Base-by-base conservation (phyloP, 2,113 vertebrate species). In the Genyomyrus donnyi region DNA sequence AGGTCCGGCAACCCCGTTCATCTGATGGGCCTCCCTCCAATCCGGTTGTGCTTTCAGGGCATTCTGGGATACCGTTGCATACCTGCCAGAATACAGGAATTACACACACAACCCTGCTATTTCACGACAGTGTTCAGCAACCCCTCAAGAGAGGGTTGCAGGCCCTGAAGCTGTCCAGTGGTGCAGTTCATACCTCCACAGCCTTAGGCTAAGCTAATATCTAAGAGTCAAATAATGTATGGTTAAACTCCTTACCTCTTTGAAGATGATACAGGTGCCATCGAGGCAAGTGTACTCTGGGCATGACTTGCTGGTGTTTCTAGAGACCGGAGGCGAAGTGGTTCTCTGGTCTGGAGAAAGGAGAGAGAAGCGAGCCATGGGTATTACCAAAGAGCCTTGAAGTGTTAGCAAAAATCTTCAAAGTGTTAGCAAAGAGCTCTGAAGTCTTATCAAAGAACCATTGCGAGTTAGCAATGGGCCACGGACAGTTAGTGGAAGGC, bases 21-120 rank as follows among this genome's bases (percentile, higher is more conserved):
- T 96, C 98, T 7, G 88, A 93, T 1, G 94, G 92, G 10, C 86
- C 88, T 13, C 89, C 91, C 1, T 58, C 70, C 0, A 89, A 66
- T 17, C 88, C 53, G 1, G 92, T 3, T 0, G 91, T 49, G 17
- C 90, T 89, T 0, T 92, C 92, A 0, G 91, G 88, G 15, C 98
- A 98, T 90, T 98, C 96, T 0, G 92, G 92, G 53, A 95, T 91
- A 0, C 96, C 96, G 0, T 98, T 95, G 87, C 98, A 99, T 70
- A 98, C 96, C 98, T 98, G 49, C 74, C 35, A 52, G 42, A 0
- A 87, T n/a, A 89, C 49, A 2, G 53, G 5, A 42, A 83, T 19
- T 6, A 42, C 74, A 89, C 3, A 27, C 5, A 46, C 45, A 56
- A 42, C 27, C 31, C 86, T 31, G 83, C 39, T 21, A 4, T 39